Percentiles rank a stretch among this genome's conserved stretches.
phyloP scores from a whole-genome alignment of 2,888 invertebrate genomes.

The Phyllotreta cruciferae region DNA sequence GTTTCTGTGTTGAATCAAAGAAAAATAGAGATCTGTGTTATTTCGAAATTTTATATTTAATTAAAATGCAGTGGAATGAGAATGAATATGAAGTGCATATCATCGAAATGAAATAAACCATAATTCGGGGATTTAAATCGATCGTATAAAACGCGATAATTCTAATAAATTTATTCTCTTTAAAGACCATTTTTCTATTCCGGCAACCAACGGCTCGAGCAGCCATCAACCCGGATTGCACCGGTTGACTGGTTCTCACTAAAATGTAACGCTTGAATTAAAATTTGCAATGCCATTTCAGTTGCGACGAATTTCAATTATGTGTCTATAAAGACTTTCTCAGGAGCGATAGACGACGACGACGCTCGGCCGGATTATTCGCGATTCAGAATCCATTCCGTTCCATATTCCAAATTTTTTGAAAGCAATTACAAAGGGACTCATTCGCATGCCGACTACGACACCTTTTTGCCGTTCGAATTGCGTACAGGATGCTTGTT shows the following conservation, averaged over 20 bases:
- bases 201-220: not conserved
- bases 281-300: slow-evolving; percentile 40
- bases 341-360: slow-evolving; percentile 21
- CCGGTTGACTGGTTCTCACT: slow-evolving; percentile 34
- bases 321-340: slow-evolving; percentile 42
- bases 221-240: slow-evolving; percentile 18
- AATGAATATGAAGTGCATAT: too few relatives aligned
- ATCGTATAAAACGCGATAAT: too few relatives aligned
- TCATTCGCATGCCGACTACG: slow-evolving; percentile 41
- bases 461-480: slow-evolving; percentile 34
- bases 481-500: slow-evolving; percentile 16
- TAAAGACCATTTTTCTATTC: not conserved
- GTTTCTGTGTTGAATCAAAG: too few relatives aligned
- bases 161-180: not conserved
- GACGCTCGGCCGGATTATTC: slow-evolving; percentile 38
- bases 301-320: slow-evolving; percentile 46
- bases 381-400: slow-evolving; percentile 28
- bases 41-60: too few relatives aligned
- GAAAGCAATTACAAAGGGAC: slow-evolving; percentile 44
- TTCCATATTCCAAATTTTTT: slow-evolving; percentile 44
- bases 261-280: slow-evolving; percentile 43
- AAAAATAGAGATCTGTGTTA: too few relatives aligned
- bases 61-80: too few relatives aligned
- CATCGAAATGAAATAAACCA: too few relatives aligned
- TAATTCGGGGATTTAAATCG: too few relatives aligned